Conservation (phyloP, 2,888 invertebrate genomes). For the Lamellibrachia columna region DNA sequence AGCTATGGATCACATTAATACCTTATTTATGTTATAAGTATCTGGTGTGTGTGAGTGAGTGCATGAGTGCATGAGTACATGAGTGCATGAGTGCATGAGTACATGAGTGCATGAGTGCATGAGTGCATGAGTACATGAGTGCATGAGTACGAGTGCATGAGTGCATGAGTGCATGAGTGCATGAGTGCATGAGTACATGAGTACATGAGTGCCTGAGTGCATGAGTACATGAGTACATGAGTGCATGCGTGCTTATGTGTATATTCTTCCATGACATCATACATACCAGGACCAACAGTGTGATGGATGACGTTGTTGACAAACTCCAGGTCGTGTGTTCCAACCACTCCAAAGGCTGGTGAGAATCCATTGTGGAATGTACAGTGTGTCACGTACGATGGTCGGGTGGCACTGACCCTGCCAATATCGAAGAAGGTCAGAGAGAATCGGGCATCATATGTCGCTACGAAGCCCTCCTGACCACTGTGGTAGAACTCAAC, state of each 20-base stretch:
- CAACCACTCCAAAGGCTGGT: slow-evolving; percentile 54
- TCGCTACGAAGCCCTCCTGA: slow-evolving; percentile 42
- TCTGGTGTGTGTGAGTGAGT: too few species aligned
- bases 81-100: neutral
- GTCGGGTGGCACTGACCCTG: slow-evolving; percentile 30
- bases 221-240: neutral
- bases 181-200: too few species aligned
- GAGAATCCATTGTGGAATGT: slow-evolving; percentile 55
- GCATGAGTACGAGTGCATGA: neutral
- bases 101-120: neutral
- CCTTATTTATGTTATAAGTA: too few species aligned
- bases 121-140: neutral
- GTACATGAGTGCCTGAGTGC: neutral
- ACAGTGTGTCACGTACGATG: slow-evolving; percentile 49
- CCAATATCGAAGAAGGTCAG: slow-evolving; percentile 41
- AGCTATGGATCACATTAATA: too few species aligned
- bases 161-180: neutral
- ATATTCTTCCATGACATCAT: neutral
- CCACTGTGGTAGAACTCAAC: slow-evolving; percentile 44
- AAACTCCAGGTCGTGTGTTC: slow-evolving; percentile 47
- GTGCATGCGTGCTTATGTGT: neutral
- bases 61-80: neutral
- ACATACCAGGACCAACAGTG: slow-evolving; percentile 39
- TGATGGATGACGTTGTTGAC: slow-evolving; percentile 52
- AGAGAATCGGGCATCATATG: slow-evolving; percentile 42